Conservation (phyloP, 2,113 vertebrate species). For the Butorides virescens region DNA sequence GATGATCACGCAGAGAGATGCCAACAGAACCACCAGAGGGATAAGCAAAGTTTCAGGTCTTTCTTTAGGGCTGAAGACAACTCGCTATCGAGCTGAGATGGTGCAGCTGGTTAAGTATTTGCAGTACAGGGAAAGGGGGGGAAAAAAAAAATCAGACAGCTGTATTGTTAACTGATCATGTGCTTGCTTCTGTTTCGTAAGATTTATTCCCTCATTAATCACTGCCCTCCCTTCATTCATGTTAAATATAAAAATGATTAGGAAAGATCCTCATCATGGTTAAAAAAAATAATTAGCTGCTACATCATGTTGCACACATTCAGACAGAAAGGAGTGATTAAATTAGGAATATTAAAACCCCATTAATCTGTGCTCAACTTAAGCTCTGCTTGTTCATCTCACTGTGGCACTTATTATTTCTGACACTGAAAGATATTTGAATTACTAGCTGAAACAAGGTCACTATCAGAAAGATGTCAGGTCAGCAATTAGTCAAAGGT, state of each 20-base stretch:
- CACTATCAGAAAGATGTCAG: constrained; percentile 74
- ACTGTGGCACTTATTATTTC: constrained; percentile 72
- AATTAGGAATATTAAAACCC: constrained; percentile 90
- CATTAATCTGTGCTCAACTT: constrained; percentile 89
- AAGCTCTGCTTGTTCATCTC: constrained; percentile 79
- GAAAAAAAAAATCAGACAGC: neutral
- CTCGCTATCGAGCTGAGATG: neutral
- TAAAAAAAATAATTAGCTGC: constrained; percentile 94
- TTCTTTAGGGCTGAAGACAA: constrained; percentile 31
- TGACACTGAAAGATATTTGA: constrained; percentile 76
- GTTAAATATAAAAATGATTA: constrained; percentile 83
- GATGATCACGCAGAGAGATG: neutral
- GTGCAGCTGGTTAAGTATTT: constrained; percentile 46
- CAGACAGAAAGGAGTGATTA: constrained; percentile 89
- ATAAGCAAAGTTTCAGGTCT: constrained; percentile 49
- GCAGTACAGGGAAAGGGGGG: neutral
- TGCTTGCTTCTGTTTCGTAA: constrained; percentile 69
- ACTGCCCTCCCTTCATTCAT: constrained; percentile 81
- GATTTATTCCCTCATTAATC: constrained; percentile 90
- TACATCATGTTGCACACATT: constrained; percentile 82
- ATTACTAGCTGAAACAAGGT: constrained; percentile 75
- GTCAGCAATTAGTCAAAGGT: constrained; percentile 76
- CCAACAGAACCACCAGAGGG: constrained; percentile 3
- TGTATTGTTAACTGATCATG: constrained; percentile 67
- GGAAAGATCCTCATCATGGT: constrained; percentile 86